Conservation (phyloP, 37 sponge, comb jelly and placozoan genomes). For the Hexactinellida sp. region DNA sequence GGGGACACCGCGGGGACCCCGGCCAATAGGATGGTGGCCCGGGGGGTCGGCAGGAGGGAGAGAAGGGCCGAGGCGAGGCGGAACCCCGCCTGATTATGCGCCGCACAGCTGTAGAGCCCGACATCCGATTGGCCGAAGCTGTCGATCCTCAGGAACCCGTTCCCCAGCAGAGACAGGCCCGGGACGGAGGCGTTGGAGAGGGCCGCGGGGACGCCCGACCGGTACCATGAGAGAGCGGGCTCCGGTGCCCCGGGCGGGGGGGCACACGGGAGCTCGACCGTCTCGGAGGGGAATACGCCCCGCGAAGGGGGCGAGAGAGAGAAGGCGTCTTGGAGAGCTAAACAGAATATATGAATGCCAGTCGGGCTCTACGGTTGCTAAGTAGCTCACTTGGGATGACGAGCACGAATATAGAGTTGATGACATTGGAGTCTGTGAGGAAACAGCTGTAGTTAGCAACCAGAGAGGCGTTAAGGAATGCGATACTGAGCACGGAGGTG, state of each 20-base stretch:
- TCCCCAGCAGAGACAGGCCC: neutral
- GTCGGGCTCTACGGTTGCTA: too few relatives aligned
- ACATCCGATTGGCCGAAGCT: neutral
- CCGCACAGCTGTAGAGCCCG: neutral
- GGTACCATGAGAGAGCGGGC: neutral
- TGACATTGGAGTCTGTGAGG: neutral
- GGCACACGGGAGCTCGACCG: neutral
- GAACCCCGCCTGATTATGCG: constrained; percentile 2
- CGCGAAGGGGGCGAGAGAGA: neutral
- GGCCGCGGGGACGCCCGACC: neutral
- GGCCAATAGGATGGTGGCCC: neutral
- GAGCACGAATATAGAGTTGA: neutral
- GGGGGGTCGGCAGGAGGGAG: neutral
- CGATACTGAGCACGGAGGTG: neutral
- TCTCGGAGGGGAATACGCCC: neutral
- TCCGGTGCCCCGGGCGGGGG: neutral
- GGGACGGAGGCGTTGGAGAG: neutral
- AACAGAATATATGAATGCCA: too few relatives aligned
- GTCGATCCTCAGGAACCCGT: neutral
- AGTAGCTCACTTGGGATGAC: neutral
- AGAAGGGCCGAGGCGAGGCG: neutral
- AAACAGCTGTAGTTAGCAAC: neutral
- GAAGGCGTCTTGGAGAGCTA: neutral
- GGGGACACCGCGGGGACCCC: neutral
- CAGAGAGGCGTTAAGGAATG: neutral